phyloP scores from a whole-genome alignment of 2,113 vertebrate species.

The Hipposideros armiger region DNA sequence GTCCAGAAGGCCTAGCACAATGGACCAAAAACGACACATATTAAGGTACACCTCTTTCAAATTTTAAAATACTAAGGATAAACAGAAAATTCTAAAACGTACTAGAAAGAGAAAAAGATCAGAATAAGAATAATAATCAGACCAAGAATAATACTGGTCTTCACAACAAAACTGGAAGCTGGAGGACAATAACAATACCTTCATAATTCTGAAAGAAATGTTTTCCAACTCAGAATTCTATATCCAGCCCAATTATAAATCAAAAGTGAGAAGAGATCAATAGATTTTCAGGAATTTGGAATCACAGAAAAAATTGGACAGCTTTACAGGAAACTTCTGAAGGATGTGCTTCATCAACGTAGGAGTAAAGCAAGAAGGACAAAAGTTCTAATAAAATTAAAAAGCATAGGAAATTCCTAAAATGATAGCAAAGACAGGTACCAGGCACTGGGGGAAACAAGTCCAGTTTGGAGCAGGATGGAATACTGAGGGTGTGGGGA shows the following conservation, averaged over 20 bases:
- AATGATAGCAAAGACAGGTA: background rate
- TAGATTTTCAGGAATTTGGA: background rate
- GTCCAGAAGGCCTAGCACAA: background rate
- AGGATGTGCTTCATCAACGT: background rate
- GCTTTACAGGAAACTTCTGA: background rate
- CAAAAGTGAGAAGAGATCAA: constrained; percentile 13
- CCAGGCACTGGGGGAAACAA: background rate
- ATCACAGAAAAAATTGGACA: background rate
- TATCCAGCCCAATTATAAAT: background rate
- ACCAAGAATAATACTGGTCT: background rate
- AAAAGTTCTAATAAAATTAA: background rate
- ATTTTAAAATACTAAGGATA: background rate
- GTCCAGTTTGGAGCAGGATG: background rate
- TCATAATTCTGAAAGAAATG: constrained; percentile 10
- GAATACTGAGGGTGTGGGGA: background rate
- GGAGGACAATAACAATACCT: background rate
- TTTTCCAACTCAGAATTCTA: constrained; percentile 7
- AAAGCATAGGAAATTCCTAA: background rate
- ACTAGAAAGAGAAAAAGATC: background rate
- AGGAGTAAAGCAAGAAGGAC: background rate
- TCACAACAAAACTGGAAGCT: background rate
- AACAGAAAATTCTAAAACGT: background rate
- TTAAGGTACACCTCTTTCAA: background rate
- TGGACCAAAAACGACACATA: background rate
- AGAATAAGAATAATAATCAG: too few relatives aligned